Base-by-base conservation (phyloP, 1,140 invertebrate species). In the Adelges cooleyi region DNA sequence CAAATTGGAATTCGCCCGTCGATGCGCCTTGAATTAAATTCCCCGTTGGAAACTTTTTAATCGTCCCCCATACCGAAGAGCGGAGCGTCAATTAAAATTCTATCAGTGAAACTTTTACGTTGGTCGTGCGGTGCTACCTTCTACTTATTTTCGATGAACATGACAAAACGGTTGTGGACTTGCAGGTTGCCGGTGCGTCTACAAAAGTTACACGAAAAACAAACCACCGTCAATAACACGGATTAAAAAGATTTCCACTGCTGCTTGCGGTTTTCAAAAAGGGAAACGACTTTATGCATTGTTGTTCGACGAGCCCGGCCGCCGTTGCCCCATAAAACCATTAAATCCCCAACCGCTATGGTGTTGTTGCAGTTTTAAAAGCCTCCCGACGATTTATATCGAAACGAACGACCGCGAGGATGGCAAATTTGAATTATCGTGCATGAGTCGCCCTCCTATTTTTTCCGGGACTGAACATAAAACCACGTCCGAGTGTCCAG, bases 21-120 rank as follows among this genome's bases (percentile, higher is more conserved):
- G n/a, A n/a, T n/a, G n/a, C n/a, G n/a, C 13, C 36, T 56, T 5
- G 22, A 44, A 27, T 13, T 56, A 25, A 56, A 44, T 44, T 25
- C n/a, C 22, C n/a, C 17, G 9, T 10, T n/a, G 22, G 22, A 56
- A 56, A 56, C 36, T 56, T 56, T 56, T 56, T 44, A 56, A 54
- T 42, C 52, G 52, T 33, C 17, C 11, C 17, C 11, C 5, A 10
- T 25, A 38, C 27, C 13, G 23, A 27, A 29, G 22, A 23, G 23
- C 15, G n/a, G n/a, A 22, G 22, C 18, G 38, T 56, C 53, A 56
- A 56, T 56, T 56, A 56, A 56, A 56, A 56, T 56, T 56, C 53
- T 42, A 56, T 44, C 38, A 17, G 42, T 38, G 18, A 42, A 56
- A 56, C 53, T 56, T 56, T 56, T 40, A 40, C 15, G 17, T 6